Conservation (phyloP, 2,888 invertebrate genomes). For the Cerastoderma edule region DNA sequence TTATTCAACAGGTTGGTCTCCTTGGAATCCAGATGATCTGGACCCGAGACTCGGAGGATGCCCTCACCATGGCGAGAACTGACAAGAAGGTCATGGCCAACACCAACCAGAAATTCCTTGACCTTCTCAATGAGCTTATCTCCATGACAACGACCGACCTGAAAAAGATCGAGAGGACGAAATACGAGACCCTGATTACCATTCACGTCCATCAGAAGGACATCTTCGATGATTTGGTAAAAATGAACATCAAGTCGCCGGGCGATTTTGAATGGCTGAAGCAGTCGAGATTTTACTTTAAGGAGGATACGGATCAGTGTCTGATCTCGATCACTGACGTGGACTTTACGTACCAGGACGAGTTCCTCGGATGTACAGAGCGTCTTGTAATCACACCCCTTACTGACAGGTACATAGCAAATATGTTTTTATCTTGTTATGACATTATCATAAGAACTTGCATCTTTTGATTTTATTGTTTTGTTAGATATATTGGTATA, state of each 20-base stretch:
- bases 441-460: too few species aligned
- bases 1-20: slow-evolving; percentile 87
- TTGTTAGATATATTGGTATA: too few species aligned
- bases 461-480: too few species aligned
- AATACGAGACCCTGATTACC: slow-evolving; percentile 97
- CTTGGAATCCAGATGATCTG: slow-evolving; percentile 98
- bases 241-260: slow-evolving; percentile 93
- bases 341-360: slow-evolving; percentile 97
- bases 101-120: slow-evolving; percentile 96
- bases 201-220: slow-evolving; percentile 99
- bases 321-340: slow-evolving; percentile 97
- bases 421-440: background rate
- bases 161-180: slow-evolving; percentile 94
- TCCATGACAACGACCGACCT: slow-evolving; percentile 97
- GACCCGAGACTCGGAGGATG: slow-evolving; percentile 96
- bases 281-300: slow-evolving; percentile 98
- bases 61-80: slow-evolving; percentile 93
- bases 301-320: slow-evolving; percentile 96
- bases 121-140: slow-evolving; percentile 95
- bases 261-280: slow-evolving; percentile 99
- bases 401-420: slow-evolving; percentile 91
- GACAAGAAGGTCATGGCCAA: slow-evolving; percentile 98
- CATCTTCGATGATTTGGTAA: slow-evolving; percentile 96
- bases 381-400: slow-evolving; percentile 97
- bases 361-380: slow-evolving; percentile 98